Percentiles rank a stretch among this genome's conserved stretches.
phyloP scores from a whole-genome alignment of 2,113 vertebrate species.

The Excalfactoria chinensis region DNA sequence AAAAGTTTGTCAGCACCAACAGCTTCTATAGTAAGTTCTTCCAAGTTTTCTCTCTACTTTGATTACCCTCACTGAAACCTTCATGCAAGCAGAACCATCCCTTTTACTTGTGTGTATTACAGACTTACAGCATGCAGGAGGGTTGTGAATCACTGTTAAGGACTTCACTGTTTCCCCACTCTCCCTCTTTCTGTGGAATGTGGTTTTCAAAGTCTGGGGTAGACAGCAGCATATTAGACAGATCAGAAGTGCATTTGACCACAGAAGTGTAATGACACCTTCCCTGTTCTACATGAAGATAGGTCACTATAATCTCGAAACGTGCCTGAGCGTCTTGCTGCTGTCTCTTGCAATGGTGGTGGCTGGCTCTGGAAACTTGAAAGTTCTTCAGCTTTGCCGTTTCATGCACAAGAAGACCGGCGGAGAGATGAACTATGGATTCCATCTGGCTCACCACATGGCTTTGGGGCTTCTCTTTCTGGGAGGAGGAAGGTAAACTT shows the following conservation, averaged over 20 bases:
- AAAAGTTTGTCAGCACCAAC: slow-evolving; percentile 90
- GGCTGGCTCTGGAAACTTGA: slow-evolving; percentile 94
- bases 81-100: neutral
- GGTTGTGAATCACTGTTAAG: neutral
- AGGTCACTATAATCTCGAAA: slow-evolving; percentile 94
- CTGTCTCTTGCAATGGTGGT: slow-evolving; percentile 95
- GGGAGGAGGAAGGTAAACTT: slow-evolving; percentile 92
- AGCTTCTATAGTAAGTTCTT: slow-evolving; percentile 88
- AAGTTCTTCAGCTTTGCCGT: slow-evolving; percentile 94
- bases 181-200: neutral
- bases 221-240: neutral
- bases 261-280: neutral
- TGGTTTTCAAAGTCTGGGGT: neutral
- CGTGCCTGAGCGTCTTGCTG: slow-evolving; percentile 92
- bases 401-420: slow-evolving; percentile 95
- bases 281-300: slow-evolving; percentile 74
- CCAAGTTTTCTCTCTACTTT: neutral
- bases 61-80: neutral
- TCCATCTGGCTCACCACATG: slow-evolving; percentile 98
- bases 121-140: neutral
- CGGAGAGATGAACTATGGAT: slow-evolving; percentile 97
- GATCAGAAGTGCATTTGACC: neutral
- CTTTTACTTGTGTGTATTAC: neutral
- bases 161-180: neutral
- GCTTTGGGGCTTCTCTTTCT: slow-evolving; percentile 94